Conservation (phyloP, 2,888 invertebrate species). For the Drosophila macrospina region DNA sequence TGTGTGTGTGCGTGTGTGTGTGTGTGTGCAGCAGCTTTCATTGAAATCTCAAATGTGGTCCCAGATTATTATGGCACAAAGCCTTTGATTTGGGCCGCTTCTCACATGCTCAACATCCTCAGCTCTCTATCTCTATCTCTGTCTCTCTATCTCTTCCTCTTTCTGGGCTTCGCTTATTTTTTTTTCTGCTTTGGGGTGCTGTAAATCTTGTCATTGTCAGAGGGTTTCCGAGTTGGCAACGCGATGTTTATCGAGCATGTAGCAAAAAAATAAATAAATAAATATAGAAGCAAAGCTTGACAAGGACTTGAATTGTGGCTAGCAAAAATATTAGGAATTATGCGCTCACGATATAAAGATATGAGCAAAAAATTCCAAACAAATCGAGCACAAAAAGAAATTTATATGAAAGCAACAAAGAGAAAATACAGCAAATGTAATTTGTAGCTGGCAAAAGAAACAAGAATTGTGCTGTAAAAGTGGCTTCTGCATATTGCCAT, state of each 20-base stretch:
- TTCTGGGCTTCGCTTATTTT: slow-evolving; percentile 17
- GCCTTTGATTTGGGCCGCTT: slow-evolving; percentile 70
- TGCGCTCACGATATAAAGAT: slow-evolving; percentile 30
- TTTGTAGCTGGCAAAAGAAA: slow-evolving; percentile 28
- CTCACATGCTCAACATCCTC: slow-evolving; percentile 18
- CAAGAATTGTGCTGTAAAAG: slow-evolving; percentile 9
- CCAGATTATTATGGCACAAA: slow-evolving; percentile 75
- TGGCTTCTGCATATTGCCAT: slow-evolving; percentile 23
- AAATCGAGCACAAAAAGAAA: slow-evolving; percentile 1
- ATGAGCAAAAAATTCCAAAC: slow-evolving; percentile 1
- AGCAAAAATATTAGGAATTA: slow-evolving; percentile 40
- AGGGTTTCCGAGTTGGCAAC: slow-evolving; percentile 42
- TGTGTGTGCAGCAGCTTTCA: slow-evolving; percentile 58
- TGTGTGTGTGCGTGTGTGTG: slow-evolving; percentile 34
- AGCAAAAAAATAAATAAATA: slow-evolving; percentile 37
- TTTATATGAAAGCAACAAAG: background rate
- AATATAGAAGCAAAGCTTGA: slow-evolving; percentile 37
- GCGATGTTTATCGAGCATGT: slow-evolving; percentile 66
- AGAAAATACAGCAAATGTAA: slow-evolving; percentile 17
- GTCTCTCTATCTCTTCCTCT: background rate
- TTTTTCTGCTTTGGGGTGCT: slow-evolving; percentile 53
- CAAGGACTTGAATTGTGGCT: slow-evolving; percentile 36
- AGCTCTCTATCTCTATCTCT: background rate
- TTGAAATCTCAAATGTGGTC: slow-evolving; percentile 74
- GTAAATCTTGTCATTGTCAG: slow-evolving; percentile 73